These are phyloP conservation scores for Zosterops japonicus DNA, from an alignment of 2,113 vertebrate genomes.

Conservation along the genomic window DNA sequence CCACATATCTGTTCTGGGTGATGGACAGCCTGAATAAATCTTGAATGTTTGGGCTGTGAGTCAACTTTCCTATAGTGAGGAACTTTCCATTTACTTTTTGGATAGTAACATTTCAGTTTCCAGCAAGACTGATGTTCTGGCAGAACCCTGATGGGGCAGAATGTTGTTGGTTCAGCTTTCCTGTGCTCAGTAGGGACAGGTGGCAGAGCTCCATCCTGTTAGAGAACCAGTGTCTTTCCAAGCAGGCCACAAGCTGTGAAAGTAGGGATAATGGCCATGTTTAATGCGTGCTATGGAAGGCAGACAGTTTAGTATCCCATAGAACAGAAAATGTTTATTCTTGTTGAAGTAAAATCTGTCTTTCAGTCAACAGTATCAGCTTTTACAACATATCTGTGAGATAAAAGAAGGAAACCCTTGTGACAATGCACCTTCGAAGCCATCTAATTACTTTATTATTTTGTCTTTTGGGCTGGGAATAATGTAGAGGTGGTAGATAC, in stretches of 20 bases:
- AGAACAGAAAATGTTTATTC: neutral
- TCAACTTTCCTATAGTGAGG: conserved; percentile 4
- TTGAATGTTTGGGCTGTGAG: conserved; percentile 4
- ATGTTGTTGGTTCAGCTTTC: neutral
- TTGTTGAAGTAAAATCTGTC: neutral
- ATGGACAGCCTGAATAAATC: conserved; percentile 45
- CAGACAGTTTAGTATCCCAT: neutral
- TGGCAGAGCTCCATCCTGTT: neutral
- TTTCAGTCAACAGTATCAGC: neutral
- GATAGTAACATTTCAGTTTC: neutral
- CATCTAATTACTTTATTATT: neutral
- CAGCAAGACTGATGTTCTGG: neutral
- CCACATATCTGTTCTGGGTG: neutral
- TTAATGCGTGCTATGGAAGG: neutral
- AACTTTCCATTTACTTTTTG: conserved; percentile 24
- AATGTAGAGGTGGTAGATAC: neutral
- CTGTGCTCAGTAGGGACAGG: neutral
- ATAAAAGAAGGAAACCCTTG: neutral
- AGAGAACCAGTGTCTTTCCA: neutral
- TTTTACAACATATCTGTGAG: neutral
- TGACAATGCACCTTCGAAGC: neutral
- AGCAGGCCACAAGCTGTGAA: neutral
- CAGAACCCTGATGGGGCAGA: neutral
- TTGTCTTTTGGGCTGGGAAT: neutral
- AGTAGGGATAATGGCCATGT: neutral